Percentiles rank a stretch among this genome's conserved stretches.
Conservation (phyloP, 1,140 invertebrate species). For the Sitobion miscanthi region DNA sequence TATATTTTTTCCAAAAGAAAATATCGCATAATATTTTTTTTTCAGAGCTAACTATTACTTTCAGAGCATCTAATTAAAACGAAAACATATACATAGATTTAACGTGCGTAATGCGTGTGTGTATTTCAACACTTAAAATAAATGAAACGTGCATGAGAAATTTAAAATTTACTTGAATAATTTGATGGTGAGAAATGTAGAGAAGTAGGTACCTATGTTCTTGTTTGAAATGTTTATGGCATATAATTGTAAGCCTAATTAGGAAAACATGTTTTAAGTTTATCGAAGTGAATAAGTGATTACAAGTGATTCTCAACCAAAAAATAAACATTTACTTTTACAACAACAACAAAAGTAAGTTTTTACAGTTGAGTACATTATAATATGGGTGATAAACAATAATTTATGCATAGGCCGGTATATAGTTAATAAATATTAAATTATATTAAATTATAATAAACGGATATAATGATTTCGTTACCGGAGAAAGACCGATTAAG, state of each 20-base stretch:
- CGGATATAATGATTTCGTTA: background rate
- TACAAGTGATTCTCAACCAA: background rate
- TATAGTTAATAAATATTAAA: background rate
- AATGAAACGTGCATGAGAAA: constrained; percentile 10
- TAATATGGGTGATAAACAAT: background rate
- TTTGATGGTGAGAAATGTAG: background rate
- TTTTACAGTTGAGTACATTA: background rate
- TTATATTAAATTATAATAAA: background rate
- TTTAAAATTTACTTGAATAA: background rate
- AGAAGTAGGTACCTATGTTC: background rate
- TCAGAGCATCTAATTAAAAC: background rate
- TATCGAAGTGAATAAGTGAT: background rate
- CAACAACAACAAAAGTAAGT: background rate
- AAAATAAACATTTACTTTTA: background rate
- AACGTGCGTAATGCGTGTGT: background rate
- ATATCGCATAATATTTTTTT: background rate
- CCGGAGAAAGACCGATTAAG: too few species aligned
- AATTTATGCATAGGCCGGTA: background rate
- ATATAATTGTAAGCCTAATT: background rate
- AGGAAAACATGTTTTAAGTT: background rate
- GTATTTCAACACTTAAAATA: background rate
- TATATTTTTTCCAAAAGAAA: background rate
- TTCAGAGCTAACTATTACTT: background rate
- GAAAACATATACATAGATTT: too few species aligned
- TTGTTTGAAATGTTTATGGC: background rate